phyloP scores from a whole-genome alignment of 2,113 vertebrate genomes.

The Holacanthus passer region DNA sequence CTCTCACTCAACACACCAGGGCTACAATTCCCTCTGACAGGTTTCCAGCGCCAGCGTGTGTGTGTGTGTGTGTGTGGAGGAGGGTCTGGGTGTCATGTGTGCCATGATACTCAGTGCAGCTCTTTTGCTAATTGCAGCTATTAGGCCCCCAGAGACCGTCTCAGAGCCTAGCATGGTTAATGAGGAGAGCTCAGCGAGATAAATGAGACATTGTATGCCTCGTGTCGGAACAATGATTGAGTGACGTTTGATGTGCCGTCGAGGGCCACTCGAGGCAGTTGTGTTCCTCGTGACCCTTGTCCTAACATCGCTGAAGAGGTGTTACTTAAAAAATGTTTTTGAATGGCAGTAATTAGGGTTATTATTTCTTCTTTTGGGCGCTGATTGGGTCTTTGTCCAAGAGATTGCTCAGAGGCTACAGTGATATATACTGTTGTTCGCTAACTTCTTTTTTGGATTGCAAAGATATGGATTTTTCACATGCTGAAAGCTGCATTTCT shows the following conservation, averaged over 20 bases:
- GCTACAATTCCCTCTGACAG: slow-evolving; percentile 63
- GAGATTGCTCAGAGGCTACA: neutral
- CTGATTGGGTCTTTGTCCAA: slow-evolving; percentile 64
- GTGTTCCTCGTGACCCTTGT: slow-evolving; percentile 20
- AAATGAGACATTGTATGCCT: slow-evolving; percentile 75
- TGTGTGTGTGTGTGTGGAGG: slow-evolving; percentile 16
- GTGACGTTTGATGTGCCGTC: slow-evolving; percentile 42
- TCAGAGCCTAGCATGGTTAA: slow-evolving; percentile 63
- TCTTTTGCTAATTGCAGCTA: slow-evolving; percentile 80
- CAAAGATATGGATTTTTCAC: too few relatives aligned
- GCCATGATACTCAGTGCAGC: slow-evolving; percentile 51
- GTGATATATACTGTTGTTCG: neutral
- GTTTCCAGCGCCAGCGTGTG: slow-evolving; percentile 29
- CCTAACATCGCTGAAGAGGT: slow-evolving; percentile 1
- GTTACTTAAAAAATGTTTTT: slow-evolving; percentile 20
- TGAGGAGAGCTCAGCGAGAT: slow-evolving; percentile 72
- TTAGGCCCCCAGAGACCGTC: slow-evolving; percentile 64
- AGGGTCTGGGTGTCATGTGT: slow-evolving; percentile 47
- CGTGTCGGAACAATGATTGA: slow-evolving; percentile 64
- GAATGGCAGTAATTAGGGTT: slow-evolving; percentile 38
- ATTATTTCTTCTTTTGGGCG: slow-evolving; percentile 38
- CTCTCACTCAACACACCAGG: slow-evolving; percentile 54
- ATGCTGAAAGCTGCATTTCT: neutral
- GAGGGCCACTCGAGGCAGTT: slow-evolving; percentile 36
- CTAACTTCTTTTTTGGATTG: slow-evolving; percentile 2